Conservation (phyloP, 2,113 vertebrate species). For the Sylvilagus bachmani region DNA sequence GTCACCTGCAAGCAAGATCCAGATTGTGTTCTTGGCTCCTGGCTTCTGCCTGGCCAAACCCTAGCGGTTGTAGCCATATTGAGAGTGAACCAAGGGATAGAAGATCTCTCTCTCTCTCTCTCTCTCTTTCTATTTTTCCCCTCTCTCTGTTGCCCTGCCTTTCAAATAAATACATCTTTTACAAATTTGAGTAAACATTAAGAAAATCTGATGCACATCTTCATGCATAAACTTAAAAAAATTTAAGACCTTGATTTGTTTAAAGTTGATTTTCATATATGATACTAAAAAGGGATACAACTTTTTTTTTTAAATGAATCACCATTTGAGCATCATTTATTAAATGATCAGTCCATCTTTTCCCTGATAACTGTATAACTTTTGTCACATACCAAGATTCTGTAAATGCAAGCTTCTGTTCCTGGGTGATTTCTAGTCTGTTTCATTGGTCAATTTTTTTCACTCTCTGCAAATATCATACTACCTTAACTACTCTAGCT, state of each 20-base stretch:
- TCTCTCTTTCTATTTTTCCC: no score
- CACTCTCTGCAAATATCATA: neutral
- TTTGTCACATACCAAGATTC: slow-evolving; percentile 14
- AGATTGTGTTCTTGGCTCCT: no score
- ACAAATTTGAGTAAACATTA: no score
- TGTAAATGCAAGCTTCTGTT: neutral
- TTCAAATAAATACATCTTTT: no score
- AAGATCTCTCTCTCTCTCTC: no score
- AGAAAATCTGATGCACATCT: no score
- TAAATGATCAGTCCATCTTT: neutral
- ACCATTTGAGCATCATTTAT: neutral
- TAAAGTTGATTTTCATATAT: neutral
- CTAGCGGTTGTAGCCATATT: no score
- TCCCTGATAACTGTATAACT: neutral
- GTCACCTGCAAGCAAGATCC: no score
- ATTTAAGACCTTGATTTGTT: neutral
- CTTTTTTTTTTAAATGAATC: neutral
- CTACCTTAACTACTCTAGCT: neutral
- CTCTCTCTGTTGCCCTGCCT: no score
- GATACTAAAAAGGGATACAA: neutral
- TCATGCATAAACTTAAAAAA: neutral
- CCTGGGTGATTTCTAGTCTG: slow-evolving; percentile 6
- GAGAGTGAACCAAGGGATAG: no score
- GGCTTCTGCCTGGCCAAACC: no score
- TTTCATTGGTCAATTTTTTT: neutral